Conservation (phyloP, 2,113 vertebrate genomes). For the Lamprologus lemairii region DNA sequence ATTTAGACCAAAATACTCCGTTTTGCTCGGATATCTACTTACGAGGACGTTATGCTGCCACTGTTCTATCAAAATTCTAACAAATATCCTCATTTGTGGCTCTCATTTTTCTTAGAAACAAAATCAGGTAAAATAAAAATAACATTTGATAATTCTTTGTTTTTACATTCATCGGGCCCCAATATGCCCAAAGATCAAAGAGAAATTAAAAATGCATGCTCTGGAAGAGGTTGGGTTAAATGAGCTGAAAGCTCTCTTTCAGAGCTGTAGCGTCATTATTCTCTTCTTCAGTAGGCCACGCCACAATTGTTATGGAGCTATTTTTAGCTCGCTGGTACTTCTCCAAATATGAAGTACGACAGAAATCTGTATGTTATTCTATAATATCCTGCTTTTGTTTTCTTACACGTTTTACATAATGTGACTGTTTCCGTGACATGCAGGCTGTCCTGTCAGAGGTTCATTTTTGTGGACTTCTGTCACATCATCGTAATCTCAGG, state of each 20-base stretch:
- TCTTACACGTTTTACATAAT: background rate
- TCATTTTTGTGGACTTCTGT: background rate
- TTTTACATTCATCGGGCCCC: background rate
- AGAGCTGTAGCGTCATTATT: background rate
- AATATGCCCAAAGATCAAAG: background rate
- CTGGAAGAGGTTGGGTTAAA: background rate
- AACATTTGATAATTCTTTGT: background rate
- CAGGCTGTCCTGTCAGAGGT: background rate
- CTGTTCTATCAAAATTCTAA: background rate
- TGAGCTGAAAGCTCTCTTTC: background rate
- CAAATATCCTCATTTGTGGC: background rate
- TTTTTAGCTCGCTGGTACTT: background rate
- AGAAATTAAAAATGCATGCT: background rate
- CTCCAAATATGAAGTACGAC: background rate
- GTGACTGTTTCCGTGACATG: background rate
- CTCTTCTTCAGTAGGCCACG: background rate
- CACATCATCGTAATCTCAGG: background rate
- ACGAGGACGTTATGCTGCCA: fast-evolving
- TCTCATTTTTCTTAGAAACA: background rate
- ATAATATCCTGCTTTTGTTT: background rate
- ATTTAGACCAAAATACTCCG: background rate
- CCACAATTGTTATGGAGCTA: background rate
- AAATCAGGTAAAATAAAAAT: background rate
- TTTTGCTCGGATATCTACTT: background rate
- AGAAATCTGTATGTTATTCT: background rate